These are phyloP conservation scores for Pseudochirops cupreus DNA, from an alignment of 2,797 vertebrate species.

Conservation along the genomic window DNA sequence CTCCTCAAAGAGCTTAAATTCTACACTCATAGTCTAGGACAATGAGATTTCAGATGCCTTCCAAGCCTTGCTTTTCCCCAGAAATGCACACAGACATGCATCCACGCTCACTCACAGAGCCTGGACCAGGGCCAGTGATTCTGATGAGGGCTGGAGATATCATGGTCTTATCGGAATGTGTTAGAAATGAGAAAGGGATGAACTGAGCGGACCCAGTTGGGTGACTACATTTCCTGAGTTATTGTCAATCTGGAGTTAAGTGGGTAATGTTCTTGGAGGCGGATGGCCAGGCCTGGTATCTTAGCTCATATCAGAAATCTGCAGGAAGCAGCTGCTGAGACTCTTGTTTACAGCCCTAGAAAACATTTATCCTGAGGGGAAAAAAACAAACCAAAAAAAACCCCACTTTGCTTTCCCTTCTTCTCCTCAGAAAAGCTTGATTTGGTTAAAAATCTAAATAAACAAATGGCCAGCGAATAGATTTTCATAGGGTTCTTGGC, in stretches of 20 bases:
- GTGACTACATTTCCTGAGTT: conserved; percentile 22
- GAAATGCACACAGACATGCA: neutral
- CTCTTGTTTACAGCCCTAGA: neutral
- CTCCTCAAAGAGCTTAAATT: neutral
- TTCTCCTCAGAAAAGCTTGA: conserved; percentile 47
- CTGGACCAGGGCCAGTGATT: neutral
- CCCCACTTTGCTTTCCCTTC: neutral
- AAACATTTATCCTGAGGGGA: conserved; percentile 34
- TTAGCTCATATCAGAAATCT: neutral
- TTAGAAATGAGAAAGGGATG: neutral
- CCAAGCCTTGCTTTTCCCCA: neutral
- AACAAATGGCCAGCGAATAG: conserved; percentile 59
- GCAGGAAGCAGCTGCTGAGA: neutral
- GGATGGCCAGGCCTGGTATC: neutral
- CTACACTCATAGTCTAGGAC: neutral
- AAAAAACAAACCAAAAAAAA: neutral
- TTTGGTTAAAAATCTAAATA: conserved; percentile 64
- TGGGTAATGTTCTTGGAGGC: neutral
- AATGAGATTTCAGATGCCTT: neutral
- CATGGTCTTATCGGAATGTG: neutral
- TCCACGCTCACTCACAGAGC: neutral
- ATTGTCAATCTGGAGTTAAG: conserved; percentile 25
- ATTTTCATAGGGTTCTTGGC: conserved; percentile 63
- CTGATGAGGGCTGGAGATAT: neutral
- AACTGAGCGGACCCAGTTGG: neutral